phyloP scores from a whole-genome alignment of 2,888 invertebrate genomes.

The Chironomus riparius region DNA sequence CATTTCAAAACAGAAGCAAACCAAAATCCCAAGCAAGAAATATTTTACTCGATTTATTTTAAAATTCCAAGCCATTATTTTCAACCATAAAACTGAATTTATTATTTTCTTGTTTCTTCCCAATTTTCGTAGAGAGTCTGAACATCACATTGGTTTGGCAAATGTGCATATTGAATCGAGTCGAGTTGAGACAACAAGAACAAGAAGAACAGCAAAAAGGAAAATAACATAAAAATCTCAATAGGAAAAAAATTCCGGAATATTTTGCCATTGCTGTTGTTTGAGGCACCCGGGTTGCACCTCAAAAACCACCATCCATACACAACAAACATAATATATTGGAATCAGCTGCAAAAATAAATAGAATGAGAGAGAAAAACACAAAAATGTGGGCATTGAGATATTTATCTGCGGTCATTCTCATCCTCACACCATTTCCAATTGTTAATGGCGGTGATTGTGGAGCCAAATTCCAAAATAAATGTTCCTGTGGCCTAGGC shows the following conservation, averaged over 20 bases:
- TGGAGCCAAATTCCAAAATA: slow-evolving; percentile 43
- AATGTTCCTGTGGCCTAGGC: slow-evolving; percentile 49
- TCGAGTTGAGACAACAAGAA: not conserved
- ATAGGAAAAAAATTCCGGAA: not conserved
- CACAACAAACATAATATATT: not conserved
- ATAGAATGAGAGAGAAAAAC: not conserved
- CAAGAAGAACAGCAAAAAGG: not conserved
- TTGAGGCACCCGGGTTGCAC: not conserved
- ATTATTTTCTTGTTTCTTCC: slow-evolving; percentile 13
- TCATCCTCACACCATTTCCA: not conserved
- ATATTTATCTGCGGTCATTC: slow-evolving; percentile 21
- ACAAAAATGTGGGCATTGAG: slow-evolving; percentile 16
- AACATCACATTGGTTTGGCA: not conserved
- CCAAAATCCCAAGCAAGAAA: not conserved
- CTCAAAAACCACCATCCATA: not conserved
- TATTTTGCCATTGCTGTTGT: too few relatives aligned
- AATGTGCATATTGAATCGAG: not conserved
- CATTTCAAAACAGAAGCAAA: too few relatives aligned
- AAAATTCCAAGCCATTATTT: slow-evolving; percentile 23
- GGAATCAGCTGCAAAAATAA: not conserved
- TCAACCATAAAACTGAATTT: slow-evolving; percentile 21
- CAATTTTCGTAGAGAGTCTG: not conserved
- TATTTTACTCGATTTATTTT: not conserved
- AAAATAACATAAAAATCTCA: not conserved
- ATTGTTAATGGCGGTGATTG: slow-evolving; percentile 33